These are phyloP conservation scores for Cryptosula pallasiana DNA, from an alignment of 2,888 invertebrate species.

Conservation along the genomic window DNA sequence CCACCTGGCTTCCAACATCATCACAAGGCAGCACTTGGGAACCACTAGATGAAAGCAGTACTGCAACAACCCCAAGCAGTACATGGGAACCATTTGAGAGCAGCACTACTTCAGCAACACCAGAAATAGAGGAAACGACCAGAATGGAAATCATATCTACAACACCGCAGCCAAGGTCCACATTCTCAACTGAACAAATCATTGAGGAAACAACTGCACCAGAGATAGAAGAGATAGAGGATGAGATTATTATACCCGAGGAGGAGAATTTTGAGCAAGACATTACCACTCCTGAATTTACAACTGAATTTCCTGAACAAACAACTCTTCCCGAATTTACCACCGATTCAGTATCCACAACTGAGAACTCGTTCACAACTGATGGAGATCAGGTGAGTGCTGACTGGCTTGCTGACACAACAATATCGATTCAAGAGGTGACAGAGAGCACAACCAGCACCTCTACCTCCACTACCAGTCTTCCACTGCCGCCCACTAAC, in stretches of 20 bases:
- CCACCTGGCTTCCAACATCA: too few species aligned
- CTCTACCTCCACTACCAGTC: neutral
- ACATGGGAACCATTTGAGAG: neutral
- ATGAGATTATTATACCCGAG: neutral
- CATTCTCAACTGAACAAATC: neutral
- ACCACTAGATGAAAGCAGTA: too few species aligned
- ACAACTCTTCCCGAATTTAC: neutral
- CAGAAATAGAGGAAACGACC: neutral
- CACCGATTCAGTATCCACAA: neutral
- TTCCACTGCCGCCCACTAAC: neutral
- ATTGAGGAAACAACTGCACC: neutral
- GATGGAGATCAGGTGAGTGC: too few species aligned
- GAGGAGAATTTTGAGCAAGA: neutral
- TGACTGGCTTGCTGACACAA: too few species aligned
- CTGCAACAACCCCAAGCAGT: neutral
- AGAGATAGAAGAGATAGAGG: neutral
- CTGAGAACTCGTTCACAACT: neutral
- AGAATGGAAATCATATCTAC: too few species aligned
- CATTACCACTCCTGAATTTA: neutral
- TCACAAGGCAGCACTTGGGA: too few species aligned
- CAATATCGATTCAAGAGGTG: too few species aligned
- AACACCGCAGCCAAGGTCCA: neutral
- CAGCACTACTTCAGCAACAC: neutral
- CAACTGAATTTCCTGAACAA: neutral
- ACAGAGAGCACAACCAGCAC: neutral